Percentiles rank a stretch among this genome's conserved stretches.
Conservation (phyloP, 2,888 invertebrate species). For the Drosophila mayaguana region DNA sequence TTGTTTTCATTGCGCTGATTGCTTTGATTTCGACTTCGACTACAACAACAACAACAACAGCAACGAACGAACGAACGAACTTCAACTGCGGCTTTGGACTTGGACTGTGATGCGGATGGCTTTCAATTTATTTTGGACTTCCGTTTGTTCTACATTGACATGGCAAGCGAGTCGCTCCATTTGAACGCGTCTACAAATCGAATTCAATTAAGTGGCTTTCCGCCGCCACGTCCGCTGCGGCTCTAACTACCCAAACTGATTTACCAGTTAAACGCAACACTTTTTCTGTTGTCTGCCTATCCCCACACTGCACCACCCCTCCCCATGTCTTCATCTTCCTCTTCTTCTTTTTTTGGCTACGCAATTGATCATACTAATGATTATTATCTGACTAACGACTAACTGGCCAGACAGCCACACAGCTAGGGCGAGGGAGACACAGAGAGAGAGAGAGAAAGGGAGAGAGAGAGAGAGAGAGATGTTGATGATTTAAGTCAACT, state of each 20-base stretch:
- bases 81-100: constrained; percentile 41
- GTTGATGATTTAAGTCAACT: constrained; percentile 76
- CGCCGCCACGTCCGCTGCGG: constrained; percentile 70
- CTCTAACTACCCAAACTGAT: constrained; percentile 61
- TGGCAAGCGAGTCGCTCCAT: constrained; percentile 51
- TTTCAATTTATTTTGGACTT: constrained; percentile 78
- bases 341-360: constrained; percentile 16
- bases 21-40: constrained; percentile 12
- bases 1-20: constrained; percentile 9
- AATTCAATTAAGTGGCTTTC: constrained; percentile 79
- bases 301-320: neutral
- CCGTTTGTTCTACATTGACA: constrained; percentile 78
- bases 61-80: too few species aligned
- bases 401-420: constrained; percentile 15
- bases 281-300: constrained; percentile 48
- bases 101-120: constrained; percentile 48
- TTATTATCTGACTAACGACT: constrained; percentile 69
- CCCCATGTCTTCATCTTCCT: neutral
- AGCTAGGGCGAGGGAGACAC: neutral
- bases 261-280: constrained; percentile 79
- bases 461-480: constrained; percentile 1
- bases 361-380: constrained; percentile 78
- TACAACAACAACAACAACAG: too few species aligned
- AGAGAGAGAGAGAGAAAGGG: neutral
- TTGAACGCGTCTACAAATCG: constrained; percentile 62